These are phyloP conservation scores for Hypselothyrea guttata DNA, from an alignment of 2,888 invertebrate genomes.

Conservation along the genomic window DNA sequence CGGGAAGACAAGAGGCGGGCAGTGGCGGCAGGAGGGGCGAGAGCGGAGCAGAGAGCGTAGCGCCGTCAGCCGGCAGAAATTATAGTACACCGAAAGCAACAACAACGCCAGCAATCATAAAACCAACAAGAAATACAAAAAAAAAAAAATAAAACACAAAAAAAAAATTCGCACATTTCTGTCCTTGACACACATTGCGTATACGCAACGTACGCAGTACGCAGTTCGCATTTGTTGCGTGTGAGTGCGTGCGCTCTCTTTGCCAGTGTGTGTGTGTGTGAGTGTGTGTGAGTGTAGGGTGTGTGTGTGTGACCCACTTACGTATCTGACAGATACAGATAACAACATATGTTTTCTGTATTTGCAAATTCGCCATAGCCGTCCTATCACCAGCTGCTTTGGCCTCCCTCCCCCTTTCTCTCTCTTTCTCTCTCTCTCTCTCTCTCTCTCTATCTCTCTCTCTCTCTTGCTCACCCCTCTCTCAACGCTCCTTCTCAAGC, in stretches of 20 bases:
- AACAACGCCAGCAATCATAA: constrained; percentile 9
- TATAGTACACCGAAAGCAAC: constrained; percentile 56
- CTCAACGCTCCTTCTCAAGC: neutral
- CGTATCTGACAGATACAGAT: constrained; percentile 65
- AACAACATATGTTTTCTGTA: constrained; percentile 60
- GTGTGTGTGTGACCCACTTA: constrained; percentile 63
- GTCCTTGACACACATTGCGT: constrained; percentile 81
- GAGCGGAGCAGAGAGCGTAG: neutral
- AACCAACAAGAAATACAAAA: neutral
- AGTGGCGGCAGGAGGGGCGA: neutral
- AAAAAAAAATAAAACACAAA: no score
- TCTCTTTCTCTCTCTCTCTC: neutral
- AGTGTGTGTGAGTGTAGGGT: constrained; percentile 21
- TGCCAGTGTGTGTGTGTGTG: constrained; percentile 6
- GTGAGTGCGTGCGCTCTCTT: constrained; percentile 48
- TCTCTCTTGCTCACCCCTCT: no score
- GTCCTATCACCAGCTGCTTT: constrained; percentile 43
- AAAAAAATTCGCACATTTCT: constrained; percentile 80
- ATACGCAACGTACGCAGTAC: constrained; percentile 74
- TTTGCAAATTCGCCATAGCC: constrained; percentile 31
- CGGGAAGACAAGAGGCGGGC: no score
- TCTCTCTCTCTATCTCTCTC: neutral
- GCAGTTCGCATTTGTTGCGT: constrained; percentile 32
- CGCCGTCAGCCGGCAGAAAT: constrained; percentile 47
- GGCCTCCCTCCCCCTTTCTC: neutral